Percentiles rank a stretch among this genome's conserved stretches.
These are phyloP conservation scores for Tauraco hartlaubi DNA, from an alignment of 2,797 vertebrate genomes.

Conservation along the genomic window DNA sequence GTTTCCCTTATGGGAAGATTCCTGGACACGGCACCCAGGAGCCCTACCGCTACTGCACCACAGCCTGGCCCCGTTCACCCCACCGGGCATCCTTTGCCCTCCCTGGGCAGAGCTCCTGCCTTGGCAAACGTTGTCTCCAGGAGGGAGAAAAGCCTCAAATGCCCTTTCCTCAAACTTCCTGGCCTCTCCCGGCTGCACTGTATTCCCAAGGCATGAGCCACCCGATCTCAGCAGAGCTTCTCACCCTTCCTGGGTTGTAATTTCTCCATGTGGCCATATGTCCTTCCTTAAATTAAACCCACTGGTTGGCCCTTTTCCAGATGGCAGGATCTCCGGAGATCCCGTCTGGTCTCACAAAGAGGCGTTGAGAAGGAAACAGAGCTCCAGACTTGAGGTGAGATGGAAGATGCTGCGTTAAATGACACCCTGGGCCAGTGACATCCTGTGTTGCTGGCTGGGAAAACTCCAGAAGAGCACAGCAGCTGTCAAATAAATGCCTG, in stretches of 20 bases:
- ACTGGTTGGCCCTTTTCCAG: background rate
- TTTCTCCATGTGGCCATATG: background rate
- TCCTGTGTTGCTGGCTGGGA: rapidly evolving
- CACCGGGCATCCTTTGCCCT: background rate
- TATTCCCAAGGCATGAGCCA: rapidly evolving
- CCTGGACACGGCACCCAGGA: background rate
- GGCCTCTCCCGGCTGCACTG: background rate
- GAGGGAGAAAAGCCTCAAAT: rapidly evolving
- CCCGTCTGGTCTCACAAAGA: background rate
- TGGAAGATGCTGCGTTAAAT: background rate
- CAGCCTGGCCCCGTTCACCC: rapidly evolving
- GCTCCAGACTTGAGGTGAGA: background rate
- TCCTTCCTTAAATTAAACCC: slow-evolving; percentile 3
- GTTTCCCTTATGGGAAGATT: background rate
- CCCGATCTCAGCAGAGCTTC: background rate
- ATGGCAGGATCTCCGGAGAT: background rate
- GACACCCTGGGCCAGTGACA: background rate
- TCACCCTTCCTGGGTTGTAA: background rate
- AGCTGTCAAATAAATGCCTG: background rate
- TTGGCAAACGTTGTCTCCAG: background rate
- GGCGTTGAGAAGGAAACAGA: background rate
- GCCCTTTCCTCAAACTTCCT: background rate
- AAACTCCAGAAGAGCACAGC: background rate
- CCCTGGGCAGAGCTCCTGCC: background rate
- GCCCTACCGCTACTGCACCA: background rate